Evolutionary conservation across 2,113 vertebrate genomes (phyloP).

Genomic region (Sialia sialis): DNA sequence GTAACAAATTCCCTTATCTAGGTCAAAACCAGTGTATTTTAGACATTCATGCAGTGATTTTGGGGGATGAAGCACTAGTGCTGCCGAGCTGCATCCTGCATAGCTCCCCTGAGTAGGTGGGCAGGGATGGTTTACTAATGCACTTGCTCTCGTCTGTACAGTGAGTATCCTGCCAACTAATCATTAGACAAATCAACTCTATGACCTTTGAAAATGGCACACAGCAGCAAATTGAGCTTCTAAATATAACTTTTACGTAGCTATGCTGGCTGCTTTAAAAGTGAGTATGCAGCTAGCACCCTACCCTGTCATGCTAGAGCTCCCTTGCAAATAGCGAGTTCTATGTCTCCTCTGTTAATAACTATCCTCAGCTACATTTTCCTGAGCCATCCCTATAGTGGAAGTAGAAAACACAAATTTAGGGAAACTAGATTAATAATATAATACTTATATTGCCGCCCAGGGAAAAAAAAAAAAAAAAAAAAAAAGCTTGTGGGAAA

Average conservation of each 20-base stretch:
- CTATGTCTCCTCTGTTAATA: background rate
- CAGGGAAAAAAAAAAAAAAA: background rate
- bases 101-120: background rate
- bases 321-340: background rate
- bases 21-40: background rate
- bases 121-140: background rate
- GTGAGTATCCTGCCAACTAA: conserved; percentile 19
- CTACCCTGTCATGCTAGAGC: background rate
- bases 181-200: conserved; percentile 33
- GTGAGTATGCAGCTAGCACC: background rate
- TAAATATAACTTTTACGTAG: background rate
- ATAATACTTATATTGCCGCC: background rate
- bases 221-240: background rate
- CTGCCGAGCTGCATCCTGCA: background rate
- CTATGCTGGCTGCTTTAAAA: background rate
- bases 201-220: conserved; percentile 37
- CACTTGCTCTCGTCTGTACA: background rate
- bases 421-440: background rate
- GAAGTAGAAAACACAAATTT: background rate
- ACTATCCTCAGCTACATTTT: background rate
- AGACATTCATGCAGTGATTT: background rate
- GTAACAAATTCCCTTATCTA: background rate
- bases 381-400: background rate
- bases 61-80: background rate
- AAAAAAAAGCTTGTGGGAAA: background rate